Base-by-base conservation (phyloP, 2,113 vertebrate genomes). In the Perccottus glenii region DNA sequence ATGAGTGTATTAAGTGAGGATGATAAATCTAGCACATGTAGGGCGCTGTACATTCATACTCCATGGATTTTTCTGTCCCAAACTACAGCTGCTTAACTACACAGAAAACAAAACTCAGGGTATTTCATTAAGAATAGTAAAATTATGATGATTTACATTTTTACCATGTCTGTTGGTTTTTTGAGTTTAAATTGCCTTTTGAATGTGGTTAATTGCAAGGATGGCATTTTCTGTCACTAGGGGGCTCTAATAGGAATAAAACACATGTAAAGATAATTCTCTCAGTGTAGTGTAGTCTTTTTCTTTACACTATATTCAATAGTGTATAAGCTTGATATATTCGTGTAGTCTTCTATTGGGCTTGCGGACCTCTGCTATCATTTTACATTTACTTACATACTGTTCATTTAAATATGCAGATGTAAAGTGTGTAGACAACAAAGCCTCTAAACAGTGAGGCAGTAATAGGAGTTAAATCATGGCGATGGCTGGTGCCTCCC, bases 1-100 rank as follows among this genome's bases (percentile, higher is more conserved):
- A 90, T 78, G 87, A 87, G 84, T 67, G 76, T 76, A 85, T 90
- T 91, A 86, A 86, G 83, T 83, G 70, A 86, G 70, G 78, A 84
- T 80, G 83, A 90, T 89, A 88, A 90, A 89, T 91, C 81, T 82
- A 60, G 67, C 50, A 14, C 49, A 57, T 44, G 43, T 49, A 75
- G 65, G 67, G 65, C 4, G n/a, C 60, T 75, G 59, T 77, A 82
- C 75, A 79, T 78, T 57, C 63, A 75, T 44, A 80, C 57, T 70
- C 11, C 38, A 58, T 50, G 40, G 46, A 6, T 47, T 51, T 60
- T 57, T 52, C 12, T 16, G 9, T 45, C 45, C 16, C 7, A 45
- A 40, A 42, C 40, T 35, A 14, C 0, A 59, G 57, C 58, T 15
- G 33, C 10, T 52, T 32, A 51, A 38, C 75, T 49, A 67, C 77